Base-by-base conservation (phyloP, 2,888 invertebrate genomes). In the Crossocerus cetratus region DNA sequence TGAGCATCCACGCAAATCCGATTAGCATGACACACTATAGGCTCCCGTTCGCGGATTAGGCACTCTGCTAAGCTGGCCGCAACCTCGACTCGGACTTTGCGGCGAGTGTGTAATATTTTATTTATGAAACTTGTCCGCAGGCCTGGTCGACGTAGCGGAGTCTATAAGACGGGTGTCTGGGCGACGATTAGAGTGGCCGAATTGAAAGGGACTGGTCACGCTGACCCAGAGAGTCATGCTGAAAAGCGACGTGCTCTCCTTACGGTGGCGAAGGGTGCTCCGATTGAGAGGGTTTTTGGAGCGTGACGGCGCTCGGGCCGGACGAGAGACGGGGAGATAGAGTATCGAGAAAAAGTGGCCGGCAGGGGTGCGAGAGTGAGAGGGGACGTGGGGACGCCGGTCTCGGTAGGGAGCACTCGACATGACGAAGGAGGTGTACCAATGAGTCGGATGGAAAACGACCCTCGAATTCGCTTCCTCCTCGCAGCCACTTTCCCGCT, bases 401-500 rank as follows among this genome's bases (percentile, higher is more conserved):
- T 49, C 49, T 49, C 16, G 49, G 49, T 49, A 49, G 49, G 49
- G 16, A 65, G 53, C 55, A 54, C 53, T 63, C 82, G 75, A 80
- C 82, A 82, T 65, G 80, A 82, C 76, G 78, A 72, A 76, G 78
- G 77, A 78, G 78, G 80, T 82, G 82, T 83, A 73, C 76, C 83
- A 80, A 83, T 76, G 81, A 81, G 72, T 66, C 77, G 78, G 76
- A 83, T 83, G 81, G 81, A 83, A 73, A 83, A 76, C 76, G 81
- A 82, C 79, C 83, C 83, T 80, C 64, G 74, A 73, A 69, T 64
- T 32, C 20, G 72, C 78, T 78, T 69, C 78, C 83, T 81, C 74
- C 80, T 82, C 65, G 44, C 23, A 18, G 84, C 86, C 87, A 87
- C 86, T 89, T 88, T 90, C 87, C 83, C 88, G 90, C 90, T 90